Evolutionary conservation across 2,888 invertebrate genomes (phyloP), one percentile per base, ranked within the genome.

Genomic region (Spodoptera picta): DNA sequence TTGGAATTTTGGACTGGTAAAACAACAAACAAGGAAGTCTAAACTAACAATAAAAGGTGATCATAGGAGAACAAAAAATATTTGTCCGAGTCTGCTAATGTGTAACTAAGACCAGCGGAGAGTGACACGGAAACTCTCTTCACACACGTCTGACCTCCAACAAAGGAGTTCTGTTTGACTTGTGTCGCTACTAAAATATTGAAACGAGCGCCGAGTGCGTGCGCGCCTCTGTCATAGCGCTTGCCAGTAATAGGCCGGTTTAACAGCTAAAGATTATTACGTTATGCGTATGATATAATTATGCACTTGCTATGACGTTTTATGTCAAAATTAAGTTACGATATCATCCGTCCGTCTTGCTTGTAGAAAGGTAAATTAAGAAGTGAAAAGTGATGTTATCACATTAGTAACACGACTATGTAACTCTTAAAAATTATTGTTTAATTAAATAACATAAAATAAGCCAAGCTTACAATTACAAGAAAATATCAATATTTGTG

Each of bases 171-270:
- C 73, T 94, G 87, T 94, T 94, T 94, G 90, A 82, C 80, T 88
- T 90, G 88, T 85, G 88, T 90, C 92, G 92, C 94, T 94, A 94
- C 94, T 94, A 94, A 93, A 94, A 94, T 94, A 94, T 94, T 94
- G 91, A 88, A 89, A 91, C 90, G 90, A 89, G 89, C 83, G 77
- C 86, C 83, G 86, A 91, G 90, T 90, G 89, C 90, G 87, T 89
- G 91, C 89, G 87, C 80, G 83, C 83, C 87, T 86, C 84, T 81
- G 87, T 81, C 82, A 84, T 87, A 85, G 82, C 83, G 86, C 87
- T 84, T 83, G 79, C 80, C 81, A 53, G 76, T 78, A 67, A 65
- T 70, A 75, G 66, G 69, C 36, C 65, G 46, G 73, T 65, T 47
- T 43, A 75, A 83, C 86, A 89, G 75, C 79, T 41, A 57, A 79